phyloP scores from a whole-genome alignment of 2,113 vertebrate species.

The Saccopteryx bilineata region DNA sequence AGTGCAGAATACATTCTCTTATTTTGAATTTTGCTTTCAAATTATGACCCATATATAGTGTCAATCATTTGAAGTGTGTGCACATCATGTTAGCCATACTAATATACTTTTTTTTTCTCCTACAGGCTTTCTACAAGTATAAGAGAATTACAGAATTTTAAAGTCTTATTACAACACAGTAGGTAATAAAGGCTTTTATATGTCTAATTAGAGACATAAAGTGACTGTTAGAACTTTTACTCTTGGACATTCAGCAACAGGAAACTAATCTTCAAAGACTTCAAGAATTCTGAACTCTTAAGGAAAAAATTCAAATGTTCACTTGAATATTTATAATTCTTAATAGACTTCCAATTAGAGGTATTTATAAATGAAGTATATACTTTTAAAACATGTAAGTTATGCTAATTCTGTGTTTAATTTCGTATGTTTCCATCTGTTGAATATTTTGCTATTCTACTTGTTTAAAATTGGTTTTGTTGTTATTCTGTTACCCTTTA shows the following conservation, averaged over 20 bases:
- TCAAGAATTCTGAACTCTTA: conserved; percentile 84
- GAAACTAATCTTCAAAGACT: conserved; percentile 87
- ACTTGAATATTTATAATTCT: conserved; percentile 91
- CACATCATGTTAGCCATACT: background rate
- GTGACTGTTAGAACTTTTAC: conserved; percentile 80
- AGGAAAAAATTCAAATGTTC: conserved; percentile 83
- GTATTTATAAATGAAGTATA: conserved; percentile 89
- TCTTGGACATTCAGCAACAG: conserved; percentile 82
- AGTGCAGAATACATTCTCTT: background rate
- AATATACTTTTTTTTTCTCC: conserved; percentile 61
- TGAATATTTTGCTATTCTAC: conserved; percentile 58
- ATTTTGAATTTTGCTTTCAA: conserved; percentile 52
- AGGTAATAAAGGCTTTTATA: conserved; percentile 93
- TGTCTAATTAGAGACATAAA: conserved; percentile 74
- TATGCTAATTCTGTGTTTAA: conserved; percentile 84
- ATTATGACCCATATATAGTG: background rate
- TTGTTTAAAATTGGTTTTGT: conserved; percentile 71
- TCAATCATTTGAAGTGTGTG: background rate
- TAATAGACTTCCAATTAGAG: conserved; percentile 83
- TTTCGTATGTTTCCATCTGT: conserved; percentile 77
- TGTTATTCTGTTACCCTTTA: conserved; percentile 68
- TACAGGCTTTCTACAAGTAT: conserved; percentile 96
- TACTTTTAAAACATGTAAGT: conserved; percentile 89
- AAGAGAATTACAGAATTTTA: conserved; percentile 95
- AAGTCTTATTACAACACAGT: conserved; percentile 91